phyloP scores from a whole-genome alignment of 1,140 invertebrate species.

The Antheraea pernyi region DNA sequence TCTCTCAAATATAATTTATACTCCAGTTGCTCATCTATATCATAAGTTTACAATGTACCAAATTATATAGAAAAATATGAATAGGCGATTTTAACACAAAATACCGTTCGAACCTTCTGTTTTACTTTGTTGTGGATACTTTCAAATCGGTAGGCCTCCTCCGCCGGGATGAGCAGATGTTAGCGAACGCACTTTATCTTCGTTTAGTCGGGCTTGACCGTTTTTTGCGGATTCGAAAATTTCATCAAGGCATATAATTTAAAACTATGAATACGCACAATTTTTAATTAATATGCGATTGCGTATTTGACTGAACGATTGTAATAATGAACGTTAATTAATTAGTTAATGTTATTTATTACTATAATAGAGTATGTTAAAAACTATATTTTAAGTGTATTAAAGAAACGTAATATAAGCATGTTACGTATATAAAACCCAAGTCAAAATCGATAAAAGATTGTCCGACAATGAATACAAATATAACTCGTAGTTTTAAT shows the following conservation, averaged over 20 bases:
- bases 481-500: no score
- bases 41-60: background rate
- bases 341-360: no score
- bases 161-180: constrained; percentile 15
- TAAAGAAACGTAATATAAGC: no score
- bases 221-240: constrained; percentile 9
- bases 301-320: no score
- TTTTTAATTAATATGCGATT: background rate
- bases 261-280: background rate
- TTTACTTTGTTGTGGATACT: background rate
- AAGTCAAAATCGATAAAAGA: no score
- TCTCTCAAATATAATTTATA: no score
- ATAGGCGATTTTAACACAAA: background rate
- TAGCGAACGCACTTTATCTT: constrained; percentile 16
- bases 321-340: no score
- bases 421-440: no score
- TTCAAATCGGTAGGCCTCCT: constrained; percentile 15
- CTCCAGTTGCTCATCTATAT: background rate
- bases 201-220: constrained; percentile 10
- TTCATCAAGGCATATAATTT: constrained; percentile 5
- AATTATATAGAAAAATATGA: background rate
- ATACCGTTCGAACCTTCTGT: background rate
- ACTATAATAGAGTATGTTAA: no score
- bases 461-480: no score
- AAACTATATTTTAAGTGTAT: no score